Conservation (phyloP, 2,113 vertebrate species). For the Mola mola region DNA sequence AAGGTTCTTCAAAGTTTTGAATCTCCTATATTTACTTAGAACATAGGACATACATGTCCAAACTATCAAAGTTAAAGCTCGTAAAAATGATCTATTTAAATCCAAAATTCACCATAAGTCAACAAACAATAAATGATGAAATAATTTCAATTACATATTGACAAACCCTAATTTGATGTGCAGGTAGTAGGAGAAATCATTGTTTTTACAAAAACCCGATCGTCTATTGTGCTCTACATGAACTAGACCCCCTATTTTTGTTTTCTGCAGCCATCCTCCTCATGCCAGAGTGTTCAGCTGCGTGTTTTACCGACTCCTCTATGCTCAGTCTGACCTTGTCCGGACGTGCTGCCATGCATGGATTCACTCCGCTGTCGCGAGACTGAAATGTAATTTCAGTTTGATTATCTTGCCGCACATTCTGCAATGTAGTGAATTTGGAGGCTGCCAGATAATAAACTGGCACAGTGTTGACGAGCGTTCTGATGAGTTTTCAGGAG, state of each 20-base stretch:
- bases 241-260: background rate
- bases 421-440: slow-evolving; percentile 23
- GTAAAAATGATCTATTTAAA: too few species aligned
- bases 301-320: slow-evolving; percentile 16
- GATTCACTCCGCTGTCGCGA: slow-evolving; percentile 29
- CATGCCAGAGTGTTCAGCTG: background rate
- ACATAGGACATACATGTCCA: too few species aligned
- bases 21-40: too few species aligned
- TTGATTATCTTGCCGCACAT: slow-evolving; percentile 51
- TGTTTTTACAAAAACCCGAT: too few species aligned
- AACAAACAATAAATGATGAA: too few species aligned
- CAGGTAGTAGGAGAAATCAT: too few species aligned
- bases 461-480: background rate
- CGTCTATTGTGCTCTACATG: background rate
- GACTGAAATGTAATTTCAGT: slow-evolving; percentile 51
- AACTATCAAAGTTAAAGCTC: too few species aligned
- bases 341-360: slow-evolving; percentile 16
- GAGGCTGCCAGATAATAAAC: slow-evolving; percentile 36
- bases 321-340: slow-evolving; percentile 41
- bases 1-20: too few species aligned
- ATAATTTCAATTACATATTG: too few species aligned
- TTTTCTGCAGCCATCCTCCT: background rate
- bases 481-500: slow-evolving; percentile 36
- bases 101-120: too few species aligned
- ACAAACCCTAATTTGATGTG: too few species aligned